phyloP scores from a whole-genome alignment of 2,888 invertebrate genomes.

The Drosophila putrida region DNA sequence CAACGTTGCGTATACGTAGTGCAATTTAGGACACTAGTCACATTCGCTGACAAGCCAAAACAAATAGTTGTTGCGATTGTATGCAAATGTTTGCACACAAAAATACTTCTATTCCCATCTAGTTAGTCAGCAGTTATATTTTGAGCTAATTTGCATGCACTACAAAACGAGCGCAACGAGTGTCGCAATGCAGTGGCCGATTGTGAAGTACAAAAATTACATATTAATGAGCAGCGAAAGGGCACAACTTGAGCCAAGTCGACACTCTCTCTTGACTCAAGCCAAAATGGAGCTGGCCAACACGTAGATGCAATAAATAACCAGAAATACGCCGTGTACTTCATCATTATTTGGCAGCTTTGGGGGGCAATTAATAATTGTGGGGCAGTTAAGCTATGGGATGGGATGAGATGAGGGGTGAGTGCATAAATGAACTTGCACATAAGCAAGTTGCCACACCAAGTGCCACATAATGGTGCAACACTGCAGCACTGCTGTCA shows the following conservation, averaged over 20 bases:
- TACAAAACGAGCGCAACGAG: slow-evolving; percentile 37
- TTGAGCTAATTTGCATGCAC: slow-evolving; percentile 64
- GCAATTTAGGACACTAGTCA: slow-evolving; percentile 30
- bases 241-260: slow-evolving; percentile 1
- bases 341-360: slow-evolving; percentile 78
- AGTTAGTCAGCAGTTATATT: slow-evolving; percentile 26
- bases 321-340: slow-evolving; percentile 50
- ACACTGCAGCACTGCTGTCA: slow-evolving; percentile 75
- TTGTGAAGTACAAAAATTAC: slow-evolving; percentile 39
- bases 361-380: slow-evolving; percentile 73
- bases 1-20: slow-evolving; percentile 49
- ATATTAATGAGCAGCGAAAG: slow-evolving; percentile 47
- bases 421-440: slow-evolving; percentile 20
- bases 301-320: slow-evolving; percentile 61
- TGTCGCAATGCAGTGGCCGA: slow-evolving; percentile 51
- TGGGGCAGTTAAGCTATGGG: slow-evolving; percentile 27
- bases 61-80: slow-evolving; percentile 45
- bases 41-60: slow-evolving; percentile 31
- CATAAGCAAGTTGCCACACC: slow-evolving; percentile 29
- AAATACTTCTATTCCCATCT: slow-evolving; percentile 35
- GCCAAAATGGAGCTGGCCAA: slow-evolving; percentile 7
- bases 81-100: slow-evolving; percentile 52
- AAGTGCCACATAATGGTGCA: slow-evolving; percentile 54
- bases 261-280: slow-evolving; percentile 11
- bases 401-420: not conserved